These are phyloP conservation scores for Sphinx pinastri DNA, from an alignment of 2,888 invertebrate species.

Conservation along the genomic window DNA sequence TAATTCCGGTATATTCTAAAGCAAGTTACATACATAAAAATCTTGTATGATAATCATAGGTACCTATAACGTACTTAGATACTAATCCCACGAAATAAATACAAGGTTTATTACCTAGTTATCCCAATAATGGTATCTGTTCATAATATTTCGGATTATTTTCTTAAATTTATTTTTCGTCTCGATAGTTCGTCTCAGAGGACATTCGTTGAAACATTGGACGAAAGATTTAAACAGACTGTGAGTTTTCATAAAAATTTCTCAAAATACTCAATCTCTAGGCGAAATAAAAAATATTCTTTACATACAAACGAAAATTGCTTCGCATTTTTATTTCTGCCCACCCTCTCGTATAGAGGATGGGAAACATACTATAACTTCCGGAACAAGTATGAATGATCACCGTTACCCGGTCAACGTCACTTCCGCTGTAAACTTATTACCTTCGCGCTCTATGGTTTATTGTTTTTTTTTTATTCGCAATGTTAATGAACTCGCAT, in stretches of 20 bases:
- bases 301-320: neutral
- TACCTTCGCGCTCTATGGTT: constrained; percentile 17
- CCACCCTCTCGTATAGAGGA: constrained; percentile 9
- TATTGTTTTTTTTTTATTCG: constrained; percentile 7
- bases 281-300: neutral
- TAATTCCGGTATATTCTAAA: too few species aligned
- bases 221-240: neutral
- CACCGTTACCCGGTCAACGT: constrained; percentile 21
- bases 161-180: neutral
- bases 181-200: constrained; percentile 8
- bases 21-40: too few species aligned
- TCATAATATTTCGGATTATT: neutral
- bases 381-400: constrained; percentile 21
- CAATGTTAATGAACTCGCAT: neutral
- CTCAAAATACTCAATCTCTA: too few species aligned
- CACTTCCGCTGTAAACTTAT: constrained; percentile 18
- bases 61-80: too few species aligned
- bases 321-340: neutral
- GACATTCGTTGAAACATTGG: constrained; percentile 13
- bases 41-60: too few species aligned
- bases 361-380: constrained; percentile 19
- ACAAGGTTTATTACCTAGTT: too few species aligned
- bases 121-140: neutral
- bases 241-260: neutral
- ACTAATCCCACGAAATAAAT: too few species aligned